A percentile compares a stretch with the other conserved stretches of the same genome.
These are phyloP conservation scores for Terebella lapidaria DNA, from an alignment of 2,888 invertebrate species.

Conservation along the genomic window DNA sequence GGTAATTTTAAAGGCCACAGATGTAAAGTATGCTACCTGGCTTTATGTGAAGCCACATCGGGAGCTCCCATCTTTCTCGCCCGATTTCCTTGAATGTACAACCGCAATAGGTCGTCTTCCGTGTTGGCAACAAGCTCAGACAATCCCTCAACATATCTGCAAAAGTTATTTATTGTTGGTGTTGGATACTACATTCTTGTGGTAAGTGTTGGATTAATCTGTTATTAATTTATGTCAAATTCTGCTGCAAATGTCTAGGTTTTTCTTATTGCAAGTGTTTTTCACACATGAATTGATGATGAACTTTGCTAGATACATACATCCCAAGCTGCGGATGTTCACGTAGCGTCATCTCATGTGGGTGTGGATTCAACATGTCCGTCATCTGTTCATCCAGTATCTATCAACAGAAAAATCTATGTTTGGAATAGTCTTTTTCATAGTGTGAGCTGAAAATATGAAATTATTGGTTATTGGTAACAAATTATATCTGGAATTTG, in stretches of 20 bases:
- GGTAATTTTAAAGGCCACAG: not conserved
- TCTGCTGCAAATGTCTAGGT: too few species aligned
- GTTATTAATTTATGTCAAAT: too few species aligned
- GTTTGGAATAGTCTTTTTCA: too few species aligned
- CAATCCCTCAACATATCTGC: conserved; percentile 44
- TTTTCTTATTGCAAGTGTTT: too few species aligned
- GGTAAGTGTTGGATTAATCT: too few species aligned
- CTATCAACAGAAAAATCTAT: conserved; percentile 21
- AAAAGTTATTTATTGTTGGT: too few species aligned
- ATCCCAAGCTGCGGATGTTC: conserved; percentile 42
- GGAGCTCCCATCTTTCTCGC: conserved; percentile 42
- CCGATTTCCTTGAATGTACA: conserved; percentile 42
- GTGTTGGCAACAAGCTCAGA: conserved; percentile 41
- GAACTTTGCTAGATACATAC: conserved; percentile 34
- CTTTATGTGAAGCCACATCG: conserved; percentile 37
- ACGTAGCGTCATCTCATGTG: conserved; percentile 37
- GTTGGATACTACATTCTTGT: too few species aligned
- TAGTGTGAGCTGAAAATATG: not conserved
- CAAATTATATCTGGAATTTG: not conserved
- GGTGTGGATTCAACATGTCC: conserved; percentile 47
- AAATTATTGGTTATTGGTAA: not conserved
- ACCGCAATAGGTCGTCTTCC: conserved; percentile 35
- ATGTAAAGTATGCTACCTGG: conserved; percentile 27
- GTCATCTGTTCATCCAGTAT: conserved; percentile 43
- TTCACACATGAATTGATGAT: too few species aligned